Percentiles rank a stretch among this genome's conserved stretches.
Conservation (phyloP, 2,113 vertebrate genomes). For the Mellivora capensis region DNA sequence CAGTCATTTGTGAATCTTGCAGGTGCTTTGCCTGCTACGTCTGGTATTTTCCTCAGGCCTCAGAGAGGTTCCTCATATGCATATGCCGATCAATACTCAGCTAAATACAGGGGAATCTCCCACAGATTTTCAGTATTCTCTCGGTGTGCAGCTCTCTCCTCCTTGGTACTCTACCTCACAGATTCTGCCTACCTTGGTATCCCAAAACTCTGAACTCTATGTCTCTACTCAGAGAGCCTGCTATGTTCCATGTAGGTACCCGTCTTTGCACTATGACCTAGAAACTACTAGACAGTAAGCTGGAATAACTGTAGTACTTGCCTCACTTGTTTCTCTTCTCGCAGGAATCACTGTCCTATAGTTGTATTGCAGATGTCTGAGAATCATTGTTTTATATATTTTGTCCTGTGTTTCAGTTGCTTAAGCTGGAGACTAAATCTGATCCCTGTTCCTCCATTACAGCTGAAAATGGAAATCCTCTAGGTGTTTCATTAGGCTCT, state of each 20-base stretch:
- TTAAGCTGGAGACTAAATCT: background rate
- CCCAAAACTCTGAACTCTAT: background rate
- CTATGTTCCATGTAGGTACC: background rate
- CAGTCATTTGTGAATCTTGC: background rate
- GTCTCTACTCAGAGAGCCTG: background rate
- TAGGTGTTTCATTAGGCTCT: background rate
- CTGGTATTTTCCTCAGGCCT: background rate
- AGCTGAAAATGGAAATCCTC: background rate
- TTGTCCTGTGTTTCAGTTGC: background rate
- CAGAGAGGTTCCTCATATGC: background rate
- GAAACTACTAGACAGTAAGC: background rate
- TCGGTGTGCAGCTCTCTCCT: background rate
- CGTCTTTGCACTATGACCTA: background rate
- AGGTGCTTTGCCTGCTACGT: background rate
- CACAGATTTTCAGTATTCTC: background rate
- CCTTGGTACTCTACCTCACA: background rate
- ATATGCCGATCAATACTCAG: background rate
- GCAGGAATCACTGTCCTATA: background rate
- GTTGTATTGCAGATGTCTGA: background rate
- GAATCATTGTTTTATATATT: background rate
- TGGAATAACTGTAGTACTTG: background rate
- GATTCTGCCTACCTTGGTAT: background rate
- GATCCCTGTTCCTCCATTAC: background rate
- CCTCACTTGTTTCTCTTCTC: background rate
- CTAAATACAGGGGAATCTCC: background rate